Evolutionary conservation across 2,888 invertebrate genomes (phyloP).

Genomic region (Lasioglossum leucozonium): DNA sequence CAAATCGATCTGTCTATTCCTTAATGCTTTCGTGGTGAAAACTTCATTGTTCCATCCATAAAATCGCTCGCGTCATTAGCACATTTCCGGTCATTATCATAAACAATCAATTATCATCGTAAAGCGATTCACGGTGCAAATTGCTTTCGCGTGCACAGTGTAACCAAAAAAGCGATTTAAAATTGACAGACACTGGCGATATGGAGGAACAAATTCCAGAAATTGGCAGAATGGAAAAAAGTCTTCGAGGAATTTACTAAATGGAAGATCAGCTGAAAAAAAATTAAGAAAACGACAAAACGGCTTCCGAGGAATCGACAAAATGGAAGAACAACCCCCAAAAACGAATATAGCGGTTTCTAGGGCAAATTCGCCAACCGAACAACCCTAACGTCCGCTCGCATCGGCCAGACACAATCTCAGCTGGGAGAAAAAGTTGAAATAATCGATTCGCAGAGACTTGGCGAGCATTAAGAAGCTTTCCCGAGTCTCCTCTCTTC

Average conservation of each 20-base stretch:
- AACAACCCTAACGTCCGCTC: not conserved
- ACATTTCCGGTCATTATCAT: not conserved
- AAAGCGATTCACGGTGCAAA: not conserved
- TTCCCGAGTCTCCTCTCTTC: not conserved
- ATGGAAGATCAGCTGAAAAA: not conserved
- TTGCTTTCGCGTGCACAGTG: not conserved
- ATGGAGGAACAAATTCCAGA: not conserved
- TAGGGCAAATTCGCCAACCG: not conserved
- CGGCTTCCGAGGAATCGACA: too few relatives aligned
- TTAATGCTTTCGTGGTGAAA: not conserved
- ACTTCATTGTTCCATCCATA: not conserved
- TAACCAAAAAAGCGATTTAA: not conserved
- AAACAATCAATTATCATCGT: slow-evolving; percentile 1
- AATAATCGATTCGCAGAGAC: not conserved
- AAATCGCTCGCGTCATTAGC: not conserved
- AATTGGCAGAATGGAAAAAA: too few relatives aligned
- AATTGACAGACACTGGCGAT: not conserved
- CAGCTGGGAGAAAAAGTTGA: not conserved
- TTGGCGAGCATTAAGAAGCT: not conserved
- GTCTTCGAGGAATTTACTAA: not conserved
- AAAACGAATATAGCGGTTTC: not conserved
- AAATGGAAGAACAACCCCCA: too few relatives aligned
- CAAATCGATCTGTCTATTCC: not conserved
- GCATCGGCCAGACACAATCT: not conserved
- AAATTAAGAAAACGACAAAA: not conserved